A percentile compares a stretch with the other conserved stretches of the same genome.
Conservation (phyloP, 2,113 vertebrate genomes). For the Aramus guarauna region DNA sequence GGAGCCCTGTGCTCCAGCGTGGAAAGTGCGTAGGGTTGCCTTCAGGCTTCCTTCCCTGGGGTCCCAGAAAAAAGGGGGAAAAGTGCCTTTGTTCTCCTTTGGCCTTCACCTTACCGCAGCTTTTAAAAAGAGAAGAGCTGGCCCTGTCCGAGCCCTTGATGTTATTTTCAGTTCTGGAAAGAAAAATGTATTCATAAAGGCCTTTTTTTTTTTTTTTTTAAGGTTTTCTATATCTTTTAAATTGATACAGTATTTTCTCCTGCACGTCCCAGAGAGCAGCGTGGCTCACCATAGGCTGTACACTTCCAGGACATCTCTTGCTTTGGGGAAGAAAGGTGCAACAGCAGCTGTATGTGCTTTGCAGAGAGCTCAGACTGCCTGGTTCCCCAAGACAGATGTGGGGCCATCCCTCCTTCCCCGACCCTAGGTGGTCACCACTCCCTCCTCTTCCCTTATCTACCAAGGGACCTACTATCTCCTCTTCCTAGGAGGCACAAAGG, state of each 20-base stretch:
- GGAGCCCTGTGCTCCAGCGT: background rate
- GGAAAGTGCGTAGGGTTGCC: background rate
- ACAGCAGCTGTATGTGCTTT: background rate
- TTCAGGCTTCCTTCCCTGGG: background rate
- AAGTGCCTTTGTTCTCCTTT: background rate
- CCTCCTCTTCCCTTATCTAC: background rate
- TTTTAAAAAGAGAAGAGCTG: background rate
- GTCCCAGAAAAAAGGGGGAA: background rate
- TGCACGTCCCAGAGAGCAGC: background rate
- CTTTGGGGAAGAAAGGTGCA: background rate
- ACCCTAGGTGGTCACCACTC: background rate
- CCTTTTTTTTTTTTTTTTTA: background rate
- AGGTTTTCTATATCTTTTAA: background rate
- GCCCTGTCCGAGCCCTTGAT: background rate
- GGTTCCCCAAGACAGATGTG: rapidly evolving
- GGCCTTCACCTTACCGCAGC: background rate
- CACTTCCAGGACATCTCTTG: background rate
- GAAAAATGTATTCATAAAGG: background rate
- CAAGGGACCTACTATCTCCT: background rate
- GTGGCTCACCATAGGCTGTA: rapidly evolving
- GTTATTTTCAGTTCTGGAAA: background rate
- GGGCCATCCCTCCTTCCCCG: background rate
- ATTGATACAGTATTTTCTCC: background rate
- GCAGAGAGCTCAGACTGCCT: background rate
- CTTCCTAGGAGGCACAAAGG: background rate